Base-by-base conservation (phyloP, 2,888 invertebrate species). In the Camponotus fellah region DNA sequence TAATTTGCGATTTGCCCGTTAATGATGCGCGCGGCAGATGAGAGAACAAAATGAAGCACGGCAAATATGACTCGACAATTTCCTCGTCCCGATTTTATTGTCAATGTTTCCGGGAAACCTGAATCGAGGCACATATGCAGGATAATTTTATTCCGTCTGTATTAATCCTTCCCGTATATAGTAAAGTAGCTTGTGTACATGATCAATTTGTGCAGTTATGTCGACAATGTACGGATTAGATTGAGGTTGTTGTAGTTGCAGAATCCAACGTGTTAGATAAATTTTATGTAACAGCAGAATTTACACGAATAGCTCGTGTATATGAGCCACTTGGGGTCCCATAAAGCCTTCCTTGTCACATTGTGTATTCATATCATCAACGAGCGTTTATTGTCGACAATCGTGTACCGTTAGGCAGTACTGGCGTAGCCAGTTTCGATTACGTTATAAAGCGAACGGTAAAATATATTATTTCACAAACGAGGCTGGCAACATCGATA, bases 311-410 rank as follows among this genome's bases (percentile, higher is more conserved):
- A 32, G 17, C 17, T 53, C 43, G 34, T 46, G 53, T 66, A 46
- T 46, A 68, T n/a, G 56, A 56, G 40, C 77, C 77, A 68, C 43
- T 77, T 60, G 76, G 88, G 81, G 40, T 89, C 89, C 89, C 88
- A 91, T 92, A 91, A 92, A 90, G 89, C 88, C 89, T 26, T 26
- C 88, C 89, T 85, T 85, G 90, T 90, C 90, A 88, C 87, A 88
- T 87, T 88, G 88, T 88, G 87, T 84, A 79, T 64, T 79, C 85
- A 74, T 86, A 85, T 84, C 80, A 83, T 64, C 71, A 64, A 69
- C 80, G 64, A 77, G 58, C 84, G 71, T 83, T 84, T 75, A 85
- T 86, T 81, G 84, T 76, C 65, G 64, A 75, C 66, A 58, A 79
- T 46, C 60, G 53, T 46, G 40, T 74, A 60, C 65, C 58, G 79